Evolutionary conservation across 2,797 vertebrate genomes (phyloP).

Genomic region (Poecilia wingei): DNA sequence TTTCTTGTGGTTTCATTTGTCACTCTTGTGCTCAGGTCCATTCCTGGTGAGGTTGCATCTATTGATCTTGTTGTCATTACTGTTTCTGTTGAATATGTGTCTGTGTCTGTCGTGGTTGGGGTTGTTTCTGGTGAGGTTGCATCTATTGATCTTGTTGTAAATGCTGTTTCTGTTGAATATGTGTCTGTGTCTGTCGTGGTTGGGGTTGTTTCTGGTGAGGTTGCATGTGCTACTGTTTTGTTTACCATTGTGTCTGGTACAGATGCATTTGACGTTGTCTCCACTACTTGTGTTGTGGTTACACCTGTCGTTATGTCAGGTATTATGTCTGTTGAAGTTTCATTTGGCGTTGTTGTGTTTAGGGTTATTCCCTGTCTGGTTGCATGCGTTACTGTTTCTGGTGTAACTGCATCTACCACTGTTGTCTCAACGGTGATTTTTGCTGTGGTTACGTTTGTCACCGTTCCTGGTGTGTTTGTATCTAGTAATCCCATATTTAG

Average conservation of each 20-base stretch:
- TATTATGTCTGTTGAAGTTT: neutral
- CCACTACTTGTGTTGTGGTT: neutral
- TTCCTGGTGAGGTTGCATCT: neutral
- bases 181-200: neutral
- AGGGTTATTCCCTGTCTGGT: neutral
- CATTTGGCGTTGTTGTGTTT: neutral
- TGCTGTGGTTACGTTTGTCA: too few relatives aligned
- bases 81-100: neutral
- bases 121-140: neutral
- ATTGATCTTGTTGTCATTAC: neutral
- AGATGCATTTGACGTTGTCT: too few relatives aligned
- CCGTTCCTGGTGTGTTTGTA: too few relatives aligned
- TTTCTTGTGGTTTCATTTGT: neutral
- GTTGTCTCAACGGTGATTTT: too few relatives aligned
- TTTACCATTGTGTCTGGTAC: too few relatives aligned
- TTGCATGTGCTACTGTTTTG: too few relatives aligned
- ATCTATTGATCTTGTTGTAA: neutral
- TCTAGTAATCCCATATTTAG: too few relatives aligned
- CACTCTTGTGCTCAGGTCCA: neutral
- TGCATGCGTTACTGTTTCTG: neutral
- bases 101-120: neutral
- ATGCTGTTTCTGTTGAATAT: neutral
- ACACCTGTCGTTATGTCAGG: neutral
- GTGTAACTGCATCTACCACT: too few relatives aligned
- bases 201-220: neutral